phyloP scores from a whole-genome alignment of 2,113 vertebrate genomes.

The Corydoras sp. region DNA sequence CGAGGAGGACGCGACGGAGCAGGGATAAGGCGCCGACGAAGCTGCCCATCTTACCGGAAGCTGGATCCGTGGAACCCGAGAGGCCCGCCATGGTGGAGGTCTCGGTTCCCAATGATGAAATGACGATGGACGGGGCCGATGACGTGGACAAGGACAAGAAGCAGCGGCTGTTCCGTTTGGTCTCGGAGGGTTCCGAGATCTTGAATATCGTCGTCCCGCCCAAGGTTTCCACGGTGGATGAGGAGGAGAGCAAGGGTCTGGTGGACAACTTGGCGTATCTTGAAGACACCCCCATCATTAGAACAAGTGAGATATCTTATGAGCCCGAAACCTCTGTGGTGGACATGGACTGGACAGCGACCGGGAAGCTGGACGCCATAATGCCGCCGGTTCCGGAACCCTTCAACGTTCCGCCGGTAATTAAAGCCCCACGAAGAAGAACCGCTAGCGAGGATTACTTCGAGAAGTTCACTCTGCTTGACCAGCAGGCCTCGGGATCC shows the following conservation, averaged over 20 bases:
- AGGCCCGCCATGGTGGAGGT: conserved; percentile 60
- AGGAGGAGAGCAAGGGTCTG: conserved; percentile 81
- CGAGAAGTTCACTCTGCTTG: conserved; percentile 81
- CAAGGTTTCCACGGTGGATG: conserved; percentile 73
- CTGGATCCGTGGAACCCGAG: conserved; percentile 22
- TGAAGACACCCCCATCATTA: conserved; percentile 65
- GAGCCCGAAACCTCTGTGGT: conserved; percentile 17
- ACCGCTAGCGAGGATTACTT: conserved; percentile 76
- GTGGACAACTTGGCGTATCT: conserved; percentile 81
- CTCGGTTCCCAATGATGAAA: conserved; percentile 53
- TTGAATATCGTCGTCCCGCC: conserved; percentile 81
- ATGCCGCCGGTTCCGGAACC: conserved; percentile 43
- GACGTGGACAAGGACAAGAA: conserved; percentile 53
- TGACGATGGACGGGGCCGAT: conserved; percentile 7
- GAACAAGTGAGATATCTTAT: conserved; percentile 44
- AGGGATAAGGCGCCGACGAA: conserved; percentile 45
- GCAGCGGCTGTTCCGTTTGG: conserved; percentile 76
- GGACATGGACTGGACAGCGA: not conserved
- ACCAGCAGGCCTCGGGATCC: conserved; percentile 66
- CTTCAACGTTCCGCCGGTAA: conserved; percentile 44
- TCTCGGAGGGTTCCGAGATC: conserved; percentile 89
- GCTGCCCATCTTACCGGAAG: not conserved
- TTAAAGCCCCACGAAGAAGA: conserved; percentile 34
- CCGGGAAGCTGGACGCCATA: not conserved
- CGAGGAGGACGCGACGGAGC: conserved; percentile 60